Evolutionary conservation across 2,797 vertebrate species (phyloP).

Genomic region (Sebastes wilsoni): DNA sequence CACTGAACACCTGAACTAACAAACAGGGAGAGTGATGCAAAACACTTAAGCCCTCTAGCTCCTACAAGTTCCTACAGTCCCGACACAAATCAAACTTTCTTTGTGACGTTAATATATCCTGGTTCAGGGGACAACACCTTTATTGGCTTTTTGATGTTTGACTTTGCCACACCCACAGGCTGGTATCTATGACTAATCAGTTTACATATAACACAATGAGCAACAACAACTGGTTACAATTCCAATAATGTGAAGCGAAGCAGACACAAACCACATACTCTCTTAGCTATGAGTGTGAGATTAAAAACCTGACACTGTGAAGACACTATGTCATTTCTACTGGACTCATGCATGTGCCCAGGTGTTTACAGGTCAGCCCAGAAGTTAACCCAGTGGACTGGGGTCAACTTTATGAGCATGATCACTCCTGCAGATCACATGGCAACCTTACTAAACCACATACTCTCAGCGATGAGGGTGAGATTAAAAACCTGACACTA

Average conservation of each 20-base stretch:
- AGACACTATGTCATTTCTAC: not conserved
- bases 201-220: not conserved
- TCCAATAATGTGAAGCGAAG: not conserved
- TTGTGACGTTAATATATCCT: not conserved
- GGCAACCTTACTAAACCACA: not conserved
- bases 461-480: not conserved
- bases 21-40: not conserved
- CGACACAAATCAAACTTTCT: not conserved
- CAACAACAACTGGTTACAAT: not conserved
- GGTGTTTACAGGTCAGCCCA: not conserved
- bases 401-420: not conserved
- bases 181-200: not conserved
- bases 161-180: slow-evolving; percentile 35
- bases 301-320: not conserved
- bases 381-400: not conserved
- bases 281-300: not conserved
- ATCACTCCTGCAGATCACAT: not conserved
- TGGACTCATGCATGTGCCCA: not conserved
- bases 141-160: slow-evolving; percentile 49
- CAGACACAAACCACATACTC: not conserved
- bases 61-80: not conserved
- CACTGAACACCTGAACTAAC: slow-evolving; percentile 3
- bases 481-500: not conserved
- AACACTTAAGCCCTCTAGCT: not conserved
- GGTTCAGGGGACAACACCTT: slow-evolving; percentile 40